Base-by-base conservation (phyloP, 2,797 vertebrate genomes). In the Acipenser oxyrinchus region DNA sequence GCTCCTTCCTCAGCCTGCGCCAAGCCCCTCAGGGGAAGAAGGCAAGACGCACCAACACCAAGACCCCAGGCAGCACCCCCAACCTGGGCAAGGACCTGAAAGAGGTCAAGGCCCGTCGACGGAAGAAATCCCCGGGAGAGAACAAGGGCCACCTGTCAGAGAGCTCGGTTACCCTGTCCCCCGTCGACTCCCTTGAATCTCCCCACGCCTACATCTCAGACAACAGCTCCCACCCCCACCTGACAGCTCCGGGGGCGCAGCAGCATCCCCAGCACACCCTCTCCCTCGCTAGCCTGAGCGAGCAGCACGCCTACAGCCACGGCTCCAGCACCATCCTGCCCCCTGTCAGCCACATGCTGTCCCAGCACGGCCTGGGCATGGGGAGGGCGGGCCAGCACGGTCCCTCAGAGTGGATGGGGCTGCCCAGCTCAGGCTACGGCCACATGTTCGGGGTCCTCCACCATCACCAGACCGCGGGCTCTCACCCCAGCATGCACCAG, bases 91-190 rank as follows among this genome's bases (percentile, higher is more conserved):
- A 91, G 73, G 93, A 93, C 75, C 77, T 90, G 70, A 97, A 96
- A 82, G 95, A 96, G 66, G 83, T 91, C 53, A 97, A 97, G 80
- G 84, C 89, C 0, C 89, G 83, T 78, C 82, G 95, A 74, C 88
- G 95, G 80, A 98, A 97, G 91, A 97, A 97, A 78, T 93, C 94
- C 1, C 80, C 93, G 1, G 93, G 91, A 13, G 94, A 95, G 70
- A 82, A 84, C 62, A 89, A 93, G 15, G 91, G 90, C 67, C 91
- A 88, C 18, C 91, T 95, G 60, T 91, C 93, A 0, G 95, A 97
- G 84, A 95, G 94, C 83, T 97, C 95, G 0, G 93, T 97, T 80
- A 95, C 93, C 64, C 86, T 98, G 78, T 97, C 95, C 2, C 95
- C 95, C 0, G 95, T 97, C 0, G 95, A 97, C 77, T 98, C 95